Evolutionary conservation across 2,888 invertebrate genomes (phyloP), one percentile per base, ranked within the genome.

Genomic region (Philereme transversata): DNA sequence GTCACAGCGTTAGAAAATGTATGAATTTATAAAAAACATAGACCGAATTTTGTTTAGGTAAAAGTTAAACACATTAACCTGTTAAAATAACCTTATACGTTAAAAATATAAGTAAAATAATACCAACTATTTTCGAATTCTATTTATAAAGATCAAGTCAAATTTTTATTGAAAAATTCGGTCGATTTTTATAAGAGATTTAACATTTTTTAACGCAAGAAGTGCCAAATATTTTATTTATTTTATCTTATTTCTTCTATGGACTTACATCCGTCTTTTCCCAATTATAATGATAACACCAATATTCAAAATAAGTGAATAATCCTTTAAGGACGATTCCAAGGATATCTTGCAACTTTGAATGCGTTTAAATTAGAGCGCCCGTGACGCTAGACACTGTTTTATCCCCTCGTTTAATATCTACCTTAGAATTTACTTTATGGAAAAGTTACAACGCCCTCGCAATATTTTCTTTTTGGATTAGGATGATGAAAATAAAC

Each of bases 291-390:
- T 67, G 74, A 84, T 83, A 89, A 90, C 89, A 90, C 91, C 90
- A 90, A 90, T 71, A 76, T 75, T 83, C 87, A 83, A 79, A 84
- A 82, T 87, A 83, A 81, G 74, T 75, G 69, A 71, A 70, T 76
- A 81, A 82, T 84, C 84, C 85, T 86, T 70, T 82, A 86, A 87
- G 86, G 86, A 81, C 72, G 77, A 84, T 87, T 86, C 82, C 81
- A 80, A 86, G 82, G 71, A 74, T 48, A 63, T 66, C 79, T 80
- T 82, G 75, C 79, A 80, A 78, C 77, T 81, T 83, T 82, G 79
- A 78, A 79, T 76, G 66, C 74, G 60, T 69, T 67, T 67, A 62
- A 65, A 33, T 48, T 34, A 54, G 11, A 33, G 22, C 22, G 22
- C 1, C 22, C 22, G 22, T 22, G 22, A 22, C 22, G 22, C 22